These are phyloP conservation scores for Aurelia sp. DNA, from an alignment of 30 jellyfish, hydroid and myxozoan species.

Conservation along the genomic window DNA sequence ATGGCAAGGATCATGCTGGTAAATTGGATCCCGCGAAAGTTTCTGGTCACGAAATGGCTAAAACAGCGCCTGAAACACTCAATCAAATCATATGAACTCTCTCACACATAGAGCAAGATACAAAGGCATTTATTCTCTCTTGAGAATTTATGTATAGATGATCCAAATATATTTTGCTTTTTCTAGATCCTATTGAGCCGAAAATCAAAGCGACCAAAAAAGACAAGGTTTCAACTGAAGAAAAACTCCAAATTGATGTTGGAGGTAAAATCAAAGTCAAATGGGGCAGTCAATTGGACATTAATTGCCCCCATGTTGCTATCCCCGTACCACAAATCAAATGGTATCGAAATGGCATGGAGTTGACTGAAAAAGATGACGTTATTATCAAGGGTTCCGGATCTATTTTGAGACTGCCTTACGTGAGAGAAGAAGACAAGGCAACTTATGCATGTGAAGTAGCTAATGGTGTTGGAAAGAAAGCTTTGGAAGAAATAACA, in stretches of 20 bases:
- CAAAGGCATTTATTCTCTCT: no score
- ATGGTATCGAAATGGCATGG: constrained; percentile 63
- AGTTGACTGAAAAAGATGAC: constrained; percentile 43
- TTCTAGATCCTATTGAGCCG: constrained; percentile 69
- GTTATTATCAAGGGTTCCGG: constrained; percentile 62
- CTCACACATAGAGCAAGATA: no score
- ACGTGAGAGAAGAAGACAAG: constrained; percentile 41
- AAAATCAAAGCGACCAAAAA: constrained; percentile 21
- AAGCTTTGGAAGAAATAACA: constrained; percentile 19
- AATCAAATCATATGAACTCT: no score
- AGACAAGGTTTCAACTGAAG: constrained; percentile 49
- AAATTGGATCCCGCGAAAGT: no score
- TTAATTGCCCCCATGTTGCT: constrained; percentile 67
- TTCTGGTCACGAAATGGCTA: no score
- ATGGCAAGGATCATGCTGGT: no score
- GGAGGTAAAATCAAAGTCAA: constrained; percentile 79
- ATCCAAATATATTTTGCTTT: background rate
- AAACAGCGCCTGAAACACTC: no score
- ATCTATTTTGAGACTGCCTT: constrained; percentile 55
- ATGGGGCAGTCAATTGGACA: constrained; percentile 76
- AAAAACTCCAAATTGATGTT: constrained; percentile 51
- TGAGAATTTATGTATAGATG: no score
- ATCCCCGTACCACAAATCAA: constrained; percentile 70
- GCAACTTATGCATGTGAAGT: constrained; percentile 79
- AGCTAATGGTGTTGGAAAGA: constrained; percentile 67